These are phyloP conservation scores for Melolontha melolontha DNA, from an alignment of 2,888 invertebrate genomes.

Conservation along the genomic window DNA sequence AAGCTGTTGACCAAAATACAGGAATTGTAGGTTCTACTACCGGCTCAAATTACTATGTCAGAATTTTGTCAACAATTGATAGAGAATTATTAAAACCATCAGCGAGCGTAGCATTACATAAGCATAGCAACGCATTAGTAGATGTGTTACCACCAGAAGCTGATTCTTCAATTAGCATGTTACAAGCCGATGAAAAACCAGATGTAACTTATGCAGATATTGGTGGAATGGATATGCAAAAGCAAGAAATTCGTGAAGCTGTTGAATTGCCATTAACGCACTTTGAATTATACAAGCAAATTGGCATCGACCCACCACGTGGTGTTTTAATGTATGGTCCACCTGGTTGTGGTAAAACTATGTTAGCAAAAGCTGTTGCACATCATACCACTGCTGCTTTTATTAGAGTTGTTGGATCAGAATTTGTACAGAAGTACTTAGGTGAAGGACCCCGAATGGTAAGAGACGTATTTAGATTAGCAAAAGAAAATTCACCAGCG, in stretches of 20 bases:
- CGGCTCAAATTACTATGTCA: constrained; percentile 98
- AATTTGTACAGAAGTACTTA: constrained; percentile 99
- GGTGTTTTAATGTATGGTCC: constrained; percentile 99
- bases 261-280: constrained; percentile 98
- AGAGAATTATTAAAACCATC: constrained; percentile 97
- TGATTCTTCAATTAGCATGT: constrained; percentile 98
- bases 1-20: constrained; percentile 99
- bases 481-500: constrained; percentile 99
- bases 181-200: constrained; percentile 97
- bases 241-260: constrained; percentile 98
- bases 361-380: constrained; percentile 99
- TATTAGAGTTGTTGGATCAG: constrained; percentile 98
- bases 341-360: constrained; percentile 99
- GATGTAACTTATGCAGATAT: constrained; percentile 98
- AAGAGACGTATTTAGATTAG: constrained; percentile 97
- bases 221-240: constrained; percentile 99
- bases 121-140: constrained; percentile 99
- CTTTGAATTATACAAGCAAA: constrained; percentile 98
- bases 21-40: constrained; percentile 99
- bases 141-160: constrained; percentile 99
- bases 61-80: constrained; percentile 98
- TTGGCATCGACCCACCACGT: constrained; percentile 98
- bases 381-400: constrained; percentile 99
- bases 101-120: constrained; percentile 97
- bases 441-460: constrained; percentile 99